Percentiles rank a stretch among this genome's conserved stretches.
phyloP scores from a whole-genome alignment of 2,113 vertebrate species.

The Apodemus speciosus region DNA sequence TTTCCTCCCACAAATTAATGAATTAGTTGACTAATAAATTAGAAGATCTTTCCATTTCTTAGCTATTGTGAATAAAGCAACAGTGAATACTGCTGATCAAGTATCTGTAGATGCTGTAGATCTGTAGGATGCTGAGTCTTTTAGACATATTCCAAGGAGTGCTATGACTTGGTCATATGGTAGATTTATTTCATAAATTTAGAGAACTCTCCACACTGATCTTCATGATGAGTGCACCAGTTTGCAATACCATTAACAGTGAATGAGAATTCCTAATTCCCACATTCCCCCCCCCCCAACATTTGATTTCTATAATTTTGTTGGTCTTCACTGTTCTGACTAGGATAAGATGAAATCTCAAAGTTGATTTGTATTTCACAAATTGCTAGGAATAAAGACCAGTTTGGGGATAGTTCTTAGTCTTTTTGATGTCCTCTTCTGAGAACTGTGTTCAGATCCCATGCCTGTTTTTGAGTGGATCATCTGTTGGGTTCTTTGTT shows the following conservation, averaged over 20 bases:
- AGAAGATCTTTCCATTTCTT: background rate
- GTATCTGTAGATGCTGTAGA: background rate
- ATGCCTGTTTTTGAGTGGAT: background rate
- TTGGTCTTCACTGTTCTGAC: background rate
- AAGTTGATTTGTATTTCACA: background rate
- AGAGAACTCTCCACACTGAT: background rate
- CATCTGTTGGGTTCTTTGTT: background rate
- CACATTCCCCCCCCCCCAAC: background rate
- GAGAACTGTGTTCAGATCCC: background rate
- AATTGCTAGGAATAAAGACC: background rate
- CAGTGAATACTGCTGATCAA: background rate
- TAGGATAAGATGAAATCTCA: background rate
- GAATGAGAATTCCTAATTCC: background rate
- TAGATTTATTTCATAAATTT: background rate
- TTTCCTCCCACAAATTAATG: slow-evolving; percentile 72
- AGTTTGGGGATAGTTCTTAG: background rate
- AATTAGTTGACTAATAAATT: background rate
- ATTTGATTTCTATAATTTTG: background rate
- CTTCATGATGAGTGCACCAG: background rate
- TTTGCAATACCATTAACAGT: background rate
- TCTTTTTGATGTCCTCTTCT: background rate
- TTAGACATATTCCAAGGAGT: background rate
- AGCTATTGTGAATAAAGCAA: background rate
- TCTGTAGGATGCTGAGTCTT: too few species aligned
- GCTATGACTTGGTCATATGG: background rate